Percentiles rank a stretch among this genome's conserved stretches.
Conservation (phyloP, 2,797 vertebrate species). For the Choloepus didactylus region DNA sequence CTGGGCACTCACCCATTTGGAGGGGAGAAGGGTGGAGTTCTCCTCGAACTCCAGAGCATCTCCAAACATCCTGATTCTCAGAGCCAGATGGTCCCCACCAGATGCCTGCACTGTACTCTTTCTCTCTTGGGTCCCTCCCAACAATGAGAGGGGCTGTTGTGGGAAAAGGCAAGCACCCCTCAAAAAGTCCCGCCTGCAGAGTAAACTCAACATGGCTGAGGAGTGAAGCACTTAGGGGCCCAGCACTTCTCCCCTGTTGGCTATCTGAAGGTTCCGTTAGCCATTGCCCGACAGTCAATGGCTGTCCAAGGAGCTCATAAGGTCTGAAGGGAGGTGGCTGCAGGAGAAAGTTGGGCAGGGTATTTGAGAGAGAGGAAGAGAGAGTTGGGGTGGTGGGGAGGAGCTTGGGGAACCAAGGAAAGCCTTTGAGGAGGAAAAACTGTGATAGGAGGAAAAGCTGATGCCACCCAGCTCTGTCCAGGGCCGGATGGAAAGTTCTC, state of each 20-base stretch:
- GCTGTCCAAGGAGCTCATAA: not conserved
- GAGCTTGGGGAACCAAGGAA: not conserved
- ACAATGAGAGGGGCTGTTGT: not conserved
- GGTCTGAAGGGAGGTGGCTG: not conserved
- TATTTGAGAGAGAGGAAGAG: not conserved
- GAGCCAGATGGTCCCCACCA: not conserved
- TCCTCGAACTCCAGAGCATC: not conserved
- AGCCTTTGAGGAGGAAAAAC: not conserved
- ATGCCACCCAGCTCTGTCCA: not conserved
- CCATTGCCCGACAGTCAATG: not conserved
- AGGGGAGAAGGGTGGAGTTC: not conserved
- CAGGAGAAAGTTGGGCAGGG: not conserved
- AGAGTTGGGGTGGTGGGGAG: not conserved
- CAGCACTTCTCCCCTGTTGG: not conserved
- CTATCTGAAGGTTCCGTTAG: not conserved
- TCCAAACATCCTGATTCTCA: not conserved
- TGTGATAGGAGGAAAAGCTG: not conserved
- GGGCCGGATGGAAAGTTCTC: slow-evolving; percentile 26
- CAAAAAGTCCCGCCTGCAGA: not conserved
- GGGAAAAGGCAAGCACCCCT: not conserved
- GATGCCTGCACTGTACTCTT: not conserved
- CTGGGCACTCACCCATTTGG: not conserved
- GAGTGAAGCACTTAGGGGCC: not conserved
- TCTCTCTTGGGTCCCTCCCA: not conserved
- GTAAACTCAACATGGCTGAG: not conserved